Conservation (phyloP, 2,797 vertebrate species). For the Coccyzus lansbergi region DNA sequence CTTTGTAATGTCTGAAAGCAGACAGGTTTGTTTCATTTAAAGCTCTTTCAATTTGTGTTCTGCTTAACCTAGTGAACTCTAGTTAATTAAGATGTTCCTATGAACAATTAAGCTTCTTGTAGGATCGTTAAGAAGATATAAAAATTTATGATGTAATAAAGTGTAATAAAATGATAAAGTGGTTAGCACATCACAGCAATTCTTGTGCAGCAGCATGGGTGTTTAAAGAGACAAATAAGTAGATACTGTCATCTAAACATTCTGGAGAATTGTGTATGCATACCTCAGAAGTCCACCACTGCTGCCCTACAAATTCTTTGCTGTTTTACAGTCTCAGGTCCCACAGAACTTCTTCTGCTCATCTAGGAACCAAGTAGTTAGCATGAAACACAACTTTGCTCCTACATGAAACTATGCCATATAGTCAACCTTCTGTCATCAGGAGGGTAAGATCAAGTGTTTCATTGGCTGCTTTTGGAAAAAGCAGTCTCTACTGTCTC, state of each 20-base stretch:
- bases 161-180: slow-evolving; percentile 79
- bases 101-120: slow-evolving; percentile 82
- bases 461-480: background rate
- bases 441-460: background rate
- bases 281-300: background rate
- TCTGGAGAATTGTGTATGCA: background rate
- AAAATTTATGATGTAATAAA: slow-evolving; percentile 84
- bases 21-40: slow-evolving; percentile 69
- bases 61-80: slow-evolving; percentile 78
- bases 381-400: background rate
- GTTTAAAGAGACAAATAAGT: slow-evolving; percentile 44
- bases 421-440: background rate
- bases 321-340: background rate
- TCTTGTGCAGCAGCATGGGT: slow-evolving; percentile 54
- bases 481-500: background rate
- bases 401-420: background rate
- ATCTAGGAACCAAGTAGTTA: background rate
- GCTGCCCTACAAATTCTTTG: background rate
- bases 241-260: slow-evolving; percentile 7
- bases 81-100: slow-evolving; percentile 81
- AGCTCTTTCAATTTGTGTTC: slow-evolving; percentile 76
- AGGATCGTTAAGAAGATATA: slow-evolving; percentile 81
- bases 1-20: slow-evolving; percentile 21
- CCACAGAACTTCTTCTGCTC: background rate
- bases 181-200: slow-evolving; percentile 65